Conservation (phyloP, 2,797 vertebrate genomes). For the Pangasius djambal region DNA sequence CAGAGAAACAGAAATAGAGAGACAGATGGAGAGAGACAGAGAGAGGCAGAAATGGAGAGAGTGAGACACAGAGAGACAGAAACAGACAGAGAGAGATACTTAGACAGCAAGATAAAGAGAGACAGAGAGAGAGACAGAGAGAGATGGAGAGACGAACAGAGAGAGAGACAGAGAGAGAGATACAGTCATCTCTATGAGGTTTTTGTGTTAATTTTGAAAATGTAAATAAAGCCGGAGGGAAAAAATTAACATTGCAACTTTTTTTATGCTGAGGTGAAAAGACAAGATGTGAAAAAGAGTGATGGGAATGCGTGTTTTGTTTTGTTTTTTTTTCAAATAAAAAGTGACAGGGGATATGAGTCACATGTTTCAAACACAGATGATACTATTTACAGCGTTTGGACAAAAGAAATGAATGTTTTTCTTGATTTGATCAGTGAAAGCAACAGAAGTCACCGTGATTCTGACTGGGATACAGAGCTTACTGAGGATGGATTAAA, state of each 20-base stretch:
- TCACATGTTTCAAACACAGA: too few relatives aligned
- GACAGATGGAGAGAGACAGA: background rate
- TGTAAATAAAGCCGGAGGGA: background rate
- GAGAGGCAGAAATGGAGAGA: background rate
- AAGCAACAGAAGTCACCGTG: too few relatives aligned
- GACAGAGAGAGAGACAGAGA: background rate
- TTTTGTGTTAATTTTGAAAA: background rate
- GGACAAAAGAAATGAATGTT: too few relatives aligned
- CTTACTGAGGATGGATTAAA: too few relatives aligned
- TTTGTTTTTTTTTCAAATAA: too few relatives aligned
- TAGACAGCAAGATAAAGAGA: background rate
- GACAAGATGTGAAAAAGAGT: too few relatives aligned
- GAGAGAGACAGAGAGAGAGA: background rate
- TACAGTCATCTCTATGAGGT: background rate
- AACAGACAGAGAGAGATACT: background rate
- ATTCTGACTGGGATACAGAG: too few relatives aligned
- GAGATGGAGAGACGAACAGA: background rate
- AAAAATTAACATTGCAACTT: background rate
- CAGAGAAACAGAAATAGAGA: background rate
- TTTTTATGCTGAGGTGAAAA: too few relatives aligned
- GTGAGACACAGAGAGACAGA: background rate
- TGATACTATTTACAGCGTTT: too few relatives aligned
- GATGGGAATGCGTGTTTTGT: too few relatives aligned
- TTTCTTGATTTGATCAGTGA: too few relatives aligned
- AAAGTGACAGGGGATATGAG: too few relatives aligned